These are phyloP conservation scores for Dioctria rufipes DNA, from an alignment of 2,888 invertebrate genomes.

Conservation along the genomic window DNA sequence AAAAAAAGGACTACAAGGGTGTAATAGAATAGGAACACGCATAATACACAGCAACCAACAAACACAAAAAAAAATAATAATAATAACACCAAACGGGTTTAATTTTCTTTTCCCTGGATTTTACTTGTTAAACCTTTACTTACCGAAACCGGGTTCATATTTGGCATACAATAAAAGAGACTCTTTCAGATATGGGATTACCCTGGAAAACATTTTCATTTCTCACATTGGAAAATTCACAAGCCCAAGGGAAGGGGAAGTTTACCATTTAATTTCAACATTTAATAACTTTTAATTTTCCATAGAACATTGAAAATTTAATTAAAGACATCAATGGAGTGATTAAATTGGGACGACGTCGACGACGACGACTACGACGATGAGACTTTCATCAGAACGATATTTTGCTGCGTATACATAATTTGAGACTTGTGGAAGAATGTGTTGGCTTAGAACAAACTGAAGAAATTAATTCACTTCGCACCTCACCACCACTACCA, in stretches of 20 bases:
- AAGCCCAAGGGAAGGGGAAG: not conserved
- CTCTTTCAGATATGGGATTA: slow-evolving; percentile 10
- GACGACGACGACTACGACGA: no score
- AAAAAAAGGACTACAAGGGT: no score
- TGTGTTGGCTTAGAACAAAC: not conserved
- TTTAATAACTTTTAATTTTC: slow-evolving; percentile 48
- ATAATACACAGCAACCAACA: no score
- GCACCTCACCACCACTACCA: not conserved
- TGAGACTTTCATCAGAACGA: not conserved
- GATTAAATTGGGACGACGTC: slow-evolving; percentile 29
- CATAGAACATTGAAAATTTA: slow-evolving; percentile 37
- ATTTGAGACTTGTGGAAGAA: not conserved
- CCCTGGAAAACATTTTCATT: slow-evolving; percentile 1
- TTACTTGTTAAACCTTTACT: slow-evolving; percentile 11
- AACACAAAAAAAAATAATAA: no score
- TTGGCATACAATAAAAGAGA: not conserved
- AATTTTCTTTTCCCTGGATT: slow-evolving; percentile 1
- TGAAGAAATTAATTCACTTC: slow-evolving; percentile 28
- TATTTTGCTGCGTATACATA: not conserved
- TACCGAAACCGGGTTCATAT: slow-evolving; percentile 19
- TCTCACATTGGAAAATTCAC: not conserved
- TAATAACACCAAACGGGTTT: not conserved
- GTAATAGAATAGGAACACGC: no score
- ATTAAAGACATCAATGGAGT: slow-evolving; percentile 51
- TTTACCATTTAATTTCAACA: slow-evolving; percentile 37